phyloP scores from a whole-genome alignment of 2,113 vertebrate species.

The Microtus pennsylvanicus region DNA sequence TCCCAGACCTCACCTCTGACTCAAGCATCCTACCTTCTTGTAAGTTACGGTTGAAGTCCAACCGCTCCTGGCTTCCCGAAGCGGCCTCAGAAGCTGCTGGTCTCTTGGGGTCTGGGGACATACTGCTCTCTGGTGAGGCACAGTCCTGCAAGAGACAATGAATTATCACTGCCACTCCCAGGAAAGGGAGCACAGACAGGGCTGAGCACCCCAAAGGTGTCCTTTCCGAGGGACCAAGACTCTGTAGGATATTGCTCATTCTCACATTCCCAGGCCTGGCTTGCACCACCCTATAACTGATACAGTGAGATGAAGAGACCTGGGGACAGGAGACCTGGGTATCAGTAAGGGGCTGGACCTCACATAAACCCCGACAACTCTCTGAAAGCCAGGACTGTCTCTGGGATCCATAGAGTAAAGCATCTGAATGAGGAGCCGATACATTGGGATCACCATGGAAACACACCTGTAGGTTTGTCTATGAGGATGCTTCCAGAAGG shows the following conservation, averaged over 20 bases:
- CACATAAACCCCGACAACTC: neutral
- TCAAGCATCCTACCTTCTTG: conserved; percentile 88
- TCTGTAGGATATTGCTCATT: neutral
- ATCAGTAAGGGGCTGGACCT: neutral
- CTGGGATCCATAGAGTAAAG: neutral
- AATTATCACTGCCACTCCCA: neutral
- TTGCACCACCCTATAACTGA: neutral
- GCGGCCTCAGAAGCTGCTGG: conserved; percentile 83
- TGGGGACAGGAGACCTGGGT: neutral
- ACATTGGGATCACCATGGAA: neutral
- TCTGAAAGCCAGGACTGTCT: neutral
- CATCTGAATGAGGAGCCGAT: neutral
- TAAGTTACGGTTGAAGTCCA: conserved; percentile 90
- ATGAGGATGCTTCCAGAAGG: neutral
- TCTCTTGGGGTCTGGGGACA: conserved; percentile 83
- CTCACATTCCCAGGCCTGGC: neutral
- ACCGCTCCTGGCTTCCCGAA: conserved; percentile 85
- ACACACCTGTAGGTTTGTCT: neutral
- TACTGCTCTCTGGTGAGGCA: conserved; percentile 86
- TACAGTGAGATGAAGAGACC: neutral
- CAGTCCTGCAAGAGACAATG: conserved; percentile 79
- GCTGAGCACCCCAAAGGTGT: neutral
- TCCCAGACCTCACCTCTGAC: neutral
- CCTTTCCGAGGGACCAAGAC: neutral
- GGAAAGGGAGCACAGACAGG: accelerated